Evolutionary conservation across 53 echinoderm and acorn worm genomes (phyloP).

Genomic region (Actinopyga echinites): DNA sequence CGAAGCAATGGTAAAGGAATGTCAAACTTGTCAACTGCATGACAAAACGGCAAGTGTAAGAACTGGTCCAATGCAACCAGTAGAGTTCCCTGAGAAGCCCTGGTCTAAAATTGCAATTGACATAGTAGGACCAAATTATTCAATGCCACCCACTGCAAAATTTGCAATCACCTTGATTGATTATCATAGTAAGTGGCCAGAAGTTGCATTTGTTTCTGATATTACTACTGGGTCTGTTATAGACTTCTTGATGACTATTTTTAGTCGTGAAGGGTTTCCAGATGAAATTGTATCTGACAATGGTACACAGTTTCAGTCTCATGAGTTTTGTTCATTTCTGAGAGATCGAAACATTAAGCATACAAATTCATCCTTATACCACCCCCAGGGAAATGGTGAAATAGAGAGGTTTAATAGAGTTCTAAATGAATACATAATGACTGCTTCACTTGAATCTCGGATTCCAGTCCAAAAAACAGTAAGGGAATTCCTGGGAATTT

Average conservation of each 20-base stretch:
- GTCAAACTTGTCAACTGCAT: conserved; percentile 37
- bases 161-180: conserved; percentile 22
- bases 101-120: conserved; percentile 43
- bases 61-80: conserved; percentile 49
- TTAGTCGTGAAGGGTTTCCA: conserved; percentile 31
- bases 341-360: conserved; percentile 38
- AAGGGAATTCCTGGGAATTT: conserved; percentile 17
- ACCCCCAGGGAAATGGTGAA: conserved; percentile 47
- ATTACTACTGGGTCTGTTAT: conserved; percentile 23
- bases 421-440: conserved; percentile 33
- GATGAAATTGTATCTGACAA: conserved; percentile 51
- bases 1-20: conserved; percentile 17
- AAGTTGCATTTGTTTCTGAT: conserved; percentile 34
- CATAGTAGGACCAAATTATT: conserved; percentile 31
- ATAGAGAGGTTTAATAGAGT: conserved; percentile 46
- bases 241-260: neutral
- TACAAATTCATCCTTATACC: conserved; percentile 31
- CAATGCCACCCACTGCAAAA: neutral
- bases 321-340: conserved; percentile 33
- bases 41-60: conserved; percentile 51
- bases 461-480: neutral
- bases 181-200: conserved; percentile 69
- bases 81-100: conserved; percentile 15
- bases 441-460: neutral
- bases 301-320: conserved; percentile 20